Conservation (phyloP, 2,888 invertebrate genomes). For the Sturmia bella region DNA sequence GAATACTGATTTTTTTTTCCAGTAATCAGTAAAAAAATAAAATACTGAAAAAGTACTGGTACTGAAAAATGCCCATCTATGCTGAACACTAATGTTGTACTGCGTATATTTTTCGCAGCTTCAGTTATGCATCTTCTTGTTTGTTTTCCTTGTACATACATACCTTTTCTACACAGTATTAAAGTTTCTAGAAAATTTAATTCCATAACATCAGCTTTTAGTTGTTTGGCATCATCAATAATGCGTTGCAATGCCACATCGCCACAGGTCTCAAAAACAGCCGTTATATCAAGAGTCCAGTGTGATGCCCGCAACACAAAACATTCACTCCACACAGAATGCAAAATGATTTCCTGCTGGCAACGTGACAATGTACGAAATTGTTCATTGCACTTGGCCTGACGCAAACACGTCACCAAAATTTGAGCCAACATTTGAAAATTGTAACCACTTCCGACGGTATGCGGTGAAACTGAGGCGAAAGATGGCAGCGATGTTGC, state of each 20-base stretch:
- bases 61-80: no score
- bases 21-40: no score
- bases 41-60: no score
- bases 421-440: conserved; percentile 85
- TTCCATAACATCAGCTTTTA: conserved; percentile 82
- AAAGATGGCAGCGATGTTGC: conserved; percentile 13
- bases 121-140: no score
- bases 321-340: conserved; percentile 84
- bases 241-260: conserved; percentile 79
- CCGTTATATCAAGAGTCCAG: conserved; percentile 83
- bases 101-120: no score
- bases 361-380: conserved; percentile 82
- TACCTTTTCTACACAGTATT: conserved; percentile 83
- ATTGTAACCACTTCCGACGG: conserved; percentile 76
- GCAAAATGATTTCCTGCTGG: conserved; percentile 84
- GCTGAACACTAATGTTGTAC: no score
- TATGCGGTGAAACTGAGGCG: conserved; percentile 24
- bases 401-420: conserved; percentile 83
- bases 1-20: no score
- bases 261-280: conserved; percentile 78
- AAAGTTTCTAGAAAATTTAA: conserved; percentile 83
- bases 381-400: conserved; percentile 83
- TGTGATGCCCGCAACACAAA: conserved; percentile 84
- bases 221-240: conserved; percentile 80
- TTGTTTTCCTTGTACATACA: no score